Evolutionary conservation across 2,888 invertebrate genomes (phyloP).

Genomic region (Gortyna flavago): DNA sequence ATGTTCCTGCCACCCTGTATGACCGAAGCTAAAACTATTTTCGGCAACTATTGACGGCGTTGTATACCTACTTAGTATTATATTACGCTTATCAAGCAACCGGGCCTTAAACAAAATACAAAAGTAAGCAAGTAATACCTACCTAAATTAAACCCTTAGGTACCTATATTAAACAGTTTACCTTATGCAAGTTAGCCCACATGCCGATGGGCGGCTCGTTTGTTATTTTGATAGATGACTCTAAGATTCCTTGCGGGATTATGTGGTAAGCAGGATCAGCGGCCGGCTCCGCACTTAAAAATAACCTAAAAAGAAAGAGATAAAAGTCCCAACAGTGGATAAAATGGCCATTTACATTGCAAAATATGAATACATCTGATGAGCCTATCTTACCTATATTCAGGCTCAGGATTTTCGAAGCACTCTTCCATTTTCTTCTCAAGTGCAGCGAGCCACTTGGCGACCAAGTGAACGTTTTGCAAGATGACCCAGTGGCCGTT

Average conservation of each 20-base stretch:
- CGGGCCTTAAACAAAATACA: not conserved
- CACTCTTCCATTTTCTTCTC: slow-evolving; percentile 98
- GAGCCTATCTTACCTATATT: slow-evolving; percentile 85
- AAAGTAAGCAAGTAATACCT: not conserved
- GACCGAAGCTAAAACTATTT: too few species aligned
- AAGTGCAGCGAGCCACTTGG: slow-evolving; percentile 95
- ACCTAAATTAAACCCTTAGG: not conserved
- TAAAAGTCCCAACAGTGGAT: not conserved
- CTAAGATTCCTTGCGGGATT: slow-evolving; percentile 96
- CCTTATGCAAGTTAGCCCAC: slow-evolving; percentile 97
- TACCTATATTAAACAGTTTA: slow-evolving; percentile 51
- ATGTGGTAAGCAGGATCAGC: slow-evolving; percentile 91
- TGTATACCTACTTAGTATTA: not conserved
- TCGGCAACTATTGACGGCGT: not conserved
- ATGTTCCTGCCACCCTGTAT: not conserved
- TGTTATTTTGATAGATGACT: slow-evolving; percentile 98
- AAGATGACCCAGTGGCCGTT: slow-evolving; percentile 98
- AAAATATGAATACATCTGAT: not conserved
- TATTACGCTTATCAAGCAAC: not conserved
- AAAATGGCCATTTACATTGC: not conserved
- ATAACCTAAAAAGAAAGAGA: slow-evolving; percentile 88
- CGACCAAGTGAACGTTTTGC: slow-evolving; percentile 97
- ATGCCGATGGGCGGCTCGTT: slow-evolving; percentile 99
- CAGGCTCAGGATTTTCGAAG: slow-evolving; percentile 91
- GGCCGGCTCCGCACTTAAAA: slow-evolving; percentile 96